Conservation (phyloP, 23 tunicate species). For the Halocynthia aurantium region DNA sequence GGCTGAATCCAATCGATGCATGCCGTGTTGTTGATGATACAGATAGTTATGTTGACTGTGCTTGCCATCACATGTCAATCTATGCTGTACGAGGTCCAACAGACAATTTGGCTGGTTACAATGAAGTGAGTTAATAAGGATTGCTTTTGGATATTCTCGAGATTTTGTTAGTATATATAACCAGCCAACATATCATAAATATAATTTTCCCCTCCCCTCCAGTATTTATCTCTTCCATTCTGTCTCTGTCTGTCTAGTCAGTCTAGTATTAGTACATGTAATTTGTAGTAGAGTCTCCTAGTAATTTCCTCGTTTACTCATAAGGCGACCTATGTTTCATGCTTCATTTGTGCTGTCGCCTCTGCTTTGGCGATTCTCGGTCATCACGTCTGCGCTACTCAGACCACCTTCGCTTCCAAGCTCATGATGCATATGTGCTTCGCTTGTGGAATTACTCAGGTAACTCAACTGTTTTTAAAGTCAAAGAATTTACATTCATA, state of each 20-base stretch:
- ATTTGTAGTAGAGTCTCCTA: not conserved
- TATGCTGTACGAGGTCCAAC: conserved; percentile 81
- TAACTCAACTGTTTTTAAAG: not conserved
- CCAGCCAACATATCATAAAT: no score
- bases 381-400: conserved; percentile 36
- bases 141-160: not conserved
- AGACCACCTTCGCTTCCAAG: conserved; percentile 32
- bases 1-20: conserved; percentile 36
- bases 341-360: conserved; percentile 45
- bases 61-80: conserved; percentile 68
- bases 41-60: conserved; percentile 70
- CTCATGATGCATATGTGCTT: conserved; percentile 57
- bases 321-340: conserved; percentile 69
- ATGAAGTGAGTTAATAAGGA: conserved; percentile 21
- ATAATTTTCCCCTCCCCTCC: no score
- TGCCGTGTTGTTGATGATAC: conserved; percentile 65
- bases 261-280: not conserved
- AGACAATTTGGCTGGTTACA: conserved; percentile 74
- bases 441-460: conserved; percentile 77
- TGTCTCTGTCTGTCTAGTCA: no score
- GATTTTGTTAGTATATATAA: not conserved
- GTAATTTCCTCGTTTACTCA: not conserved
- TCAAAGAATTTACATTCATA: no score
- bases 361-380: conserved; percentile 32
- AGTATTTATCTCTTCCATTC: not conserved